A percentile compares a stretch with the other conserved stretches of the same genome.
phyloP scores from a whole-genome alignment of 2,888 invertebrate genomes.

The Phortica magna region DNA sequence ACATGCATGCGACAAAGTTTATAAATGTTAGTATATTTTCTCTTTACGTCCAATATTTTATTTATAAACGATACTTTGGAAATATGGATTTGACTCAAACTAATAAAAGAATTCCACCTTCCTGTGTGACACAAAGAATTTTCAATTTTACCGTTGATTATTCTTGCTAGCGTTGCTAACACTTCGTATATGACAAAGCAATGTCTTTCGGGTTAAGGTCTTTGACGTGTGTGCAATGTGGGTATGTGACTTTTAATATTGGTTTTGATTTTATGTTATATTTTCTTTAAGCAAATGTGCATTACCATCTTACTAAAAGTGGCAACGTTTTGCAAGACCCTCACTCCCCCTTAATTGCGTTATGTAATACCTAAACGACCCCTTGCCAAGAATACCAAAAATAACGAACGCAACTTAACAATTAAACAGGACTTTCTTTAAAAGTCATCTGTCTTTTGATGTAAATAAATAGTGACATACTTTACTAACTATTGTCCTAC shows the following conservation, averaged over 20 bases:
- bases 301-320: too few species aligned
- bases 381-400: not conserved
- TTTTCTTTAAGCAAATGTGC: too few species aligned
- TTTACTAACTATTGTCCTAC: not conserved
- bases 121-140: too few species aligned
- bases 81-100: too few species aligned
- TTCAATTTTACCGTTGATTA: not conserved
- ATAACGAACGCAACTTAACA: not conserved
- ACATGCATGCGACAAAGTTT: not conserved
- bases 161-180: not conserved
- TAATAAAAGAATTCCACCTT: too few species aligned
- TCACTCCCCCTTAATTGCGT: too few species aligned
- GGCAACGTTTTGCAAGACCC: not conserved
- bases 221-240: not conserved
- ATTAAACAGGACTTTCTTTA: not conserved
- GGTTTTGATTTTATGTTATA: too few species aligned
- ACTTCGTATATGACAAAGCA: not conserved
- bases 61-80: too few species aligned
- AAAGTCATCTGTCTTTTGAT: not conserved
- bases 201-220: not conserved
- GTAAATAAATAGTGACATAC: not conserved
- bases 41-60: not conserved
- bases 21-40: not conserved
- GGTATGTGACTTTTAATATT: not conserved
- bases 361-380: too few species aligned